A percentile compares a stretch with the other conserved stretches of the same genome.
Conservation (phyloP, 37 sponge, comb jelly and placozoan genomes). For the Crambe crambe region DNA sequence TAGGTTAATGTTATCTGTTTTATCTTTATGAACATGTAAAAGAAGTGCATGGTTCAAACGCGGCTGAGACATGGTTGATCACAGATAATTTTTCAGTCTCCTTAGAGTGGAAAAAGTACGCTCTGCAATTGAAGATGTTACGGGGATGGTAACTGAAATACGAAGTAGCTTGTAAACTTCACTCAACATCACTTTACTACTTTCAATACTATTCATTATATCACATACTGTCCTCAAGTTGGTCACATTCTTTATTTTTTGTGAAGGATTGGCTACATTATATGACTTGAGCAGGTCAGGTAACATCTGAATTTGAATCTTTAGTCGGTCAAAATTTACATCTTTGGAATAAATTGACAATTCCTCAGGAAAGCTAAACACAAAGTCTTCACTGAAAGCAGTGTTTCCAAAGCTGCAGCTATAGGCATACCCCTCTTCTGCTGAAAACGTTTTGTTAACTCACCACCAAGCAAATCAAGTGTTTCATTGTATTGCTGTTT, state of each 20-base stretch:
- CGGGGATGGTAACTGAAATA: constrained; percentile 24
- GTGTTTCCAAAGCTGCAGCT: neutral
- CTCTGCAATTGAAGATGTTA: constrained; percentile 45
- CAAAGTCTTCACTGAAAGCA: no score
- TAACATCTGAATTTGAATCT: constrained; percentile 5
- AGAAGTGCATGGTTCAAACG: neutral
- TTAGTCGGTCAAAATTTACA: constrained; percentile 7
- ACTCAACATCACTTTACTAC: constrained; percentile 6
- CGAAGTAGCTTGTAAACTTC: constrained; percentile 35
- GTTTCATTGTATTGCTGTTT: neutral
- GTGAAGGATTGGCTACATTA: neutral
- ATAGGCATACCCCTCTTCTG: constrained; percentile 8
- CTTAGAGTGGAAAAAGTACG: constrained; percentile 38
- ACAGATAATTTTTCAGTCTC: constrained; percentile 25
- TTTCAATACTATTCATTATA: neutral
- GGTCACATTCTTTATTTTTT: constrained; percentile 24
- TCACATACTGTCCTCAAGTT: neutral
- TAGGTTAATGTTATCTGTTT: neutral
- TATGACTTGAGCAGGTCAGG: constrained; percentile 17
- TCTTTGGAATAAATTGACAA: constrained; percentile 19
- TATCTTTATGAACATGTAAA: neutral
- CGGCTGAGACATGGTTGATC: constrained; percentile 38
- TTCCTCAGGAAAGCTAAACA: constrained; percentile 27
- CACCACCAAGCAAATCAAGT: constrained; percentile 10
- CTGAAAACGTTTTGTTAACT: constrained; percentile 34